These are phyloP conservation scores for Chroicocephalus ridibundus DNA, from an alignment of 2,113 vertebrate genomes.

Conservation along the genomic window DNA sequence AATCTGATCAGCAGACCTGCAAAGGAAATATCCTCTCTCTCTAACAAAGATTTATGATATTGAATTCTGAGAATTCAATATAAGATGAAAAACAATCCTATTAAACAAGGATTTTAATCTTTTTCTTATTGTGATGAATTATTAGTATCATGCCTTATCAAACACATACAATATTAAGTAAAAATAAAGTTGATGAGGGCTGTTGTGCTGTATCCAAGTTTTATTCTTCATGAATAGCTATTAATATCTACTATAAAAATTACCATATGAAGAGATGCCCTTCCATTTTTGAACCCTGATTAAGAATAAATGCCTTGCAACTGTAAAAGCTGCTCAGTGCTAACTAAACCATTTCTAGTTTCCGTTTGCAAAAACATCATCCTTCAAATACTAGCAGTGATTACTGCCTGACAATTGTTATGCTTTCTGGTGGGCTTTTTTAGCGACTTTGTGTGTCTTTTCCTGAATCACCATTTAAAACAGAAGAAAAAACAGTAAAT, in stretches of 20 bases:
- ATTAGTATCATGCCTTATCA: conserved; percentile 5
- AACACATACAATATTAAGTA: not conserved
- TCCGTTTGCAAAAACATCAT: not conserved
- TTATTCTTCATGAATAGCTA: not conserved
- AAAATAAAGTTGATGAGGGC: not conserved
- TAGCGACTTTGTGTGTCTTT: not conserved
- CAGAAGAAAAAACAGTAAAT: not conserved
- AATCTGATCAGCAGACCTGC: not conserved
- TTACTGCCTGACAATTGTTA: not conserved
- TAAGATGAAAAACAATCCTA: not conserved
- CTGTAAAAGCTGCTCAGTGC: not conserved
- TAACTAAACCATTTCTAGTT: not conserved
- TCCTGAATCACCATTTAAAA: not conserved
- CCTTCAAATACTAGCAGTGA: not conserved
- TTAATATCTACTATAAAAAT: not conserved
- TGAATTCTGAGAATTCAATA: not conserved
- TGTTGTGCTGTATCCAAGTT: not conserved
- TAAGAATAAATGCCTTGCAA: not conserved
- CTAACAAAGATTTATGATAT: not conserved
- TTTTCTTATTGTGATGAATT: conserved; percentile 7
- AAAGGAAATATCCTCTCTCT: not conserved
- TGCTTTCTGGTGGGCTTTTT: not conserved
- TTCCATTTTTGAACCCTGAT: not conserved
- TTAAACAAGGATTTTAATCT: not conserved
- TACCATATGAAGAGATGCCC: not conserved